These are phyloP conservation scores for Macrotus californicus DNA, from an alignment of 2,113 vertebrate species.

Conservation along the genomic window DNA sequence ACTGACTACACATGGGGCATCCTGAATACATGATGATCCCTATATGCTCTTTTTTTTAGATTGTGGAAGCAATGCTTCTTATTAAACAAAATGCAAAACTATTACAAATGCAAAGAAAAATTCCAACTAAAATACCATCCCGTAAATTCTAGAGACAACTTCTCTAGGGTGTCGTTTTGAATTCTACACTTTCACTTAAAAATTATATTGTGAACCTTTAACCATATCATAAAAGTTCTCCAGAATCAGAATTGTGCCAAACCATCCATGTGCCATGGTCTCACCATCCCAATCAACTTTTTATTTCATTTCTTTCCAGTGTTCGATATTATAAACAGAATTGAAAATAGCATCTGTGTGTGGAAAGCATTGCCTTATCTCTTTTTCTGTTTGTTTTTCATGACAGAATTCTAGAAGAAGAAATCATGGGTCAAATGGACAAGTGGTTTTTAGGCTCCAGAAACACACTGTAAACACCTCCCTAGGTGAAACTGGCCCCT, in stretches of 20 bases:
- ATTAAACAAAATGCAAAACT: neutral
- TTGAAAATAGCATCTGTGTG: neutral
- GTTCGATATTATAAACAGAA: neutral
- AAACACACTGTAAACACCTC: neutral
- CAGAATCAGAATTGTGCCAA: neutral
- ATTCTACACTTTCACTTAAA: neutral
- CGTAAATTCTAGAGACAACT: neutral
- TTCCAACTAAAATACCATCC: neutral
- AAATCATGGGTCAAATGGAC: neutral
- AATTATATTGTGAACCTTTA: neutral
- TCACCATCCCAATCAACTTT: neutral
- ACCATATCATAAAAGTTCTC: neutral
- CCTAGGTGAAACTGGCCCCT: neutral
- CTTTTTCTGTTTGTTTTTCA: neutral
- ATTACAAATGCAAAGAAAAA: constrained; percentile 23
- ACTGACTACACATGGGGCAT: neutral
- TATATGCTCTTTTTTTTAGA: neutral
- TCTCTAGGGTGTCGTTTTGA: neutral
- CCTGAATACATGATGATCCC: neutral
- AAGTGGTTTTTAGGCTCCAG: neutral
- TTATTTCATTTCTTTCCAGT: neutral
- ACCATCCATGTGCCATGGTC: neutral
- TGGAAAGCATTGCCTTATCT: neutral
- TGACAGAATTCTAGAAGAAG: neutral
- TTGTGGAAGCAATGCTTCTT: neutral